Conservation (phyloP, 2,888 invertebrate species). For the Scelioninae gen. 1 region DNA sequence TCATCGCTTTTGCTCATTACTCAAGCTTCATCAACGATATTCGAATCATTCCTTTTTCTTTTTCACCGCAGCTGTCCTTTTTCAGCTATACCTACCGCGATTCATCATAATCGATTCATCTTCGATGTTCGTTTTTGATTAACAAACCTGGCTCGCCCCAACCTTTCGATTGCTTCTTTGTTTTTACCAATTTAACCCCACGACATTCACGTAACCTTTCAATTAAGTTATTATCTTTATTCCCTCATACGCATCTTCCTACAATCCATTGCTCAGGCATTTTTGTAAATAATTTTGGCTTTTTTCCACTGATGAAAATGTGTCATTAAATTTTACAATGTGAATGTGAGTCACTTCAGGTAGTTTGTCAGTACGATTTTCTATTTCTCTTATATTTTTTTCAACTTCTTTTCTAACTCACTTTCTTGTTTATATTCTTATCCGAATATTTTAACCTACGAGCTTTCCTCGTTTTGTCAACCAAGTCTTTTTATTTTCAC, state of each 20-base stretch:
- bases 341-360: too few species aligned
- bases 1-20: conserved; percentile 52
- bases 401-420: conserved; percentile 22
- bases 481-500: conserved; percentile 51
- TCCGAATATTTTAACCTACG: conserved; percentile 46
- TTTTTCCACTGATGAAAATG: too few species aligned
- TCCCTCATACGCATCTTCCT: conserved; percentile 31
- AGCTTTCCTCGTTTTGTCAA: conserved; percentile 48
- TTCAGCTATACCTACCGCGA: conserved; percentile 3
- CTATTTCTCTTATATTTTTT: not conserved
- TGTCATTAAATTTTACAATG: too few species aligned
- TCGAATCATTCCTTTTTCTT: conserved; percentile 19
- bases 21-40: conserved; percentile 55
- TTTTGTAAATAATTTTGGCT: too few species aligned
- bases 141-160: conserved; percentile 25
- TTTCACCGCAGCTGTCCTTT: not conserved
- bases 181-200: conserved; percentile 41
- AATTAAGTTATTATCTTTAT: conserved; percentile 39
- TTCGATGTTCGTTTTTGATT: conserved; percentile 16
- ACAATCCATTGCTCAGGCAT: too few species aligned
- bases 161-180: conserved; percentile 43
- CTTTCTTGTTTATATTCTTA: conserved; percentile 1
- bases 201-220: conserved; percentile 55
- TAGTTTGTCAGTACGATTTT: too few species aligned
- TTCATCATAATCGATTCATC: conserved; percentile 53